A percentile compares a stretch with the other conserved stretches of the same genome.
Conservation (phyloP, 2,113 vertebrate genomes). For the Pseudolaguvia tuberculata region DNA sequence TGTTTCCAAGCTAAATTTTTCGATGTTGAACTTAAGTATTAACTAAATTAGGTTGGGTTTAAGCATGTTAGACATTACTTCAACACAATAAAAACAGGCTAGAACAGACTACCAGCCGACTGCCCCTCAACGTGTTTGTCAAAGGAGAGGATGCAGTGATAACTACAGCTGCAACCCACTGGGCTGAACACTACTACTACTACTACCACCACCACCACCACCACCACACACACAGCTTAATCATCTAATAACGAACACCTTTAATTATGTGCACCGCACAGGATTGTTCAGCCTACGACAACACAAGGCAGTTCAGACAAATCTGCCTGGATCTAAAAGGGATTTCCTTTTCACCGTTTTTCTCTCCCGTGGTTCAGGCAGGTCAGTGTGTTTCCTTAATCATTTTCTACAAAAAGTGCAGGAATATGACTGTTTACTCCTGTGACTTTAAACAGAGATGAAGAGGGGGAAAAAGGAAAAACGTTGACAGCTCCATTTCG, state of each 20-base stretch:
- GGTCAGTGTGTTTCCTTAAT: not conserved
- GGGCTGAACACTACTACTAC: not conserved
- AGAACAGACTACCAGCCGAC: no score
- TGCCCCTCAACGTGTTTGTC: not conserved
- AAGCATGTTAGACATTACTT: not conserved
- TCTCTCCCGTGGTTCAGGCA: not conserved
- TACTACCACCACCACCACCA: no score
- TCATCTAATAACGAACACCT: not conserved
- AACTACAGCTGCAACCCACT: not conserved
- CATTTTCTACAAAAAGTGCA: not conserved
- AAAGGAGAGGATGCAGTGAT: constrained; percentile 24
- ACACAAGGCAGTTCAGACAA: not conserved
- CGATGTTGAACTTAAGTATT: not conserved
- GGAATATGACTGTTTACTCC: not conserved
- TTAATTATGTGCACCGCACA: not conserved
- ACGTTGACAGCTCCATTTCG: no score
- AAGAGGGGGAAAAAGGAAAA: no score
- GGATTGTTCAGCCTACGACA: not conserved
- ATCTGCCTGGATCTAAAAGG: not conserved
- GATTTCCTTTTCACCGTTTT: not conserved
- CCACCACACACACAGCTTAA: no score
- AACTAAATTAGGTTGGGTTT: not conserved
- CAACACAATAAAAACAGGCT: not conserved
- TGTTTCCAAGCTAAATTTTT: not conserved
- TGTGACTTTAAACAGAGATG: no score